A percentile compares a stretch with the other conserved stretches of the same genome.
These are phyloP conservation scores for Timema cristinae DNA, from an alignment of 2,888 invertebrate genomes.

Conservation along the genomic window DNA sequence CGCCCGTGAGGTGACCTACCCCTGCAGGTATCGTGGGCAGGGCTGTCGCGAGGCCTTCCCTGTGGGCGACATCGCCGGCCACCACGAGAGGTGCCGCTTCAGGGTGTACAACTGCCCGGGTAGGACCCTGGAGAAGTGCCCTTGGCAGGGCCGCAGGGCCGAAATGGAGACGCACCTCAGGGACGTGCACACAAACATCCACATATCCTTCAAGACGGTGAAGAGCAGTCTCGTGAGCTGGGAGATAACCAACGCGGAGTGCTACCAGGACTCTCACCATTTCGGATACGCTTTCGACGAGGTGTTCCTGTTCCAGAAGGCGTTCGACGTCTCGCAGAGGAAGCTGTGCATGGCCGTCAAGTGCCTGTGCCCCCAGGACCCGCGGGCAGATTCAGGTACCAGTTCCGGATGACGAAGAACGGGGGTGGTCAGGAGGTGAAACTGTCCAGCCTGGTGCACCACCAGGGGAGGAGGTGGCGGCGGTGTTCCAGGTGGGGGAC, in stretches of 20 bases:
- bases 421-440: slow-evolving; percentile 15
- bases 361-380: neutral
- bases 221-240: neutral
- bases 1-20: slow-evolving; percentile 15
- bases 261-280: slow-evolving; percentile 18
- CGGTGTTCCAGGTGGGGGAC: slow-evolving; percentile 9
- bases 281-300: slow-evolving; percentile 19
- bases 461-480: slow-evolving; percentile 17
- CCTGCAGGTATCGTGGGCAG: slow-evolving; percentile 9
- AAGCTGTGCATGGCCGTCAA: slow-evolving; percentile 21
- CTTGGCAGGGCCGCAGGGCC: slow-evolving; percentile 2
- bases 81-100: slow-evolving; percentile 11
- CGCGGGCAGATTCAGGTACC: slow-evolving; percentile 7
- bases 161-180: neutral
- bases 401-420: slow-evolving; percentile 19
- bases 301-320: slow-evolving; percentile 22
- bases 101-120: slow-evolving; percentile 18
- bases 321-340: slow-evolving; percentile 23
- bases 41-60: slow-evolving; percentile 12
- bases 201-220: neutral
- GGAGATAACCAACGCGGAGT: slow-evolving; percentile 9
- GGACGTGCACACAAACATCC: neutral
- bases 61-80: slow-evolving; percentile 12
- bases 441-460: slow-evolving; percentile 16
- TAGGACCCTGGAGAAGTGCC: neutral